These are phyloP conservation scores for Reticulitermes speratus DNA, from an alignment of 1,140 invertebrate species.

Conservation along the genomic window DNA sequence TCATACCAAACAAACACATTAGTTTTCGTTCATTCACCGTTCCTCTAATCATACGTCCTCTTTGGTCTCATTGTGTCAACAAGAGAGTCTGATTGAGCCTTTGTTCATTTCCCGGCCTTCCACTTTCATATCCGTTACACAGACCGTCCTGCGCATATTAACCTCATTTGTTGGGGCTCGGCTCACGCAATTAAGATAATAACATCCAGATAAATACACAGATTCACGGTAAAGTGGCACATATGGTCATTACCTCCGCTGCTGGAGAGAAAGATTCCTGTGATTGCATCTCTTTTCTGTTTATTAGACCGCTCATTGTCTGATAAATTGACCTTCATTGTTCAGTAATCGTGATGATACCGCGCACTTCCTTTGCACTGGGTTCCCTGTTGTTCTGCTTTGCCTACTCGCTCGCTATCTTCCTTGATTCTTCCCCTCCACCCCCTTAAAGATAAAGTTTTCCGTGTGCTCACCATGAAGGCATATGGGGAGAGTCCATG, in stretches of 20 bases:
- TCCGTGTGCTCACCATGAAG: too few relatives aligned
- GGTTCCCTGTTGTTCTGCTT: too few relatives aligned
- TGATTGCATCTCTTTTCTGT: background rate
- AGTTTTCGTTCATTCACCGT: too few relatives aligned
- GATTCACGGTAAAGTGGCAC: background rate
- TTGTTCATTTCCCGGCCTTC: background rate
- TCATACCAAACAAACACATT: too few relatives aligned
- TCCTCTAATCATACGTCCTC: too few relatives aligned
- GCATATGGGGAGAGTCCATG: too few relatives aligned
- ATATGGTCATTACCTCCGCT: constrained; percentile 15
- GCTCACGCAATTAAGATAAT: background rate
- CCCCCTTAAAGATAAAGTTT: too few relatives aligned
- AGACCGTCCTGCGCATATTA: background rate
- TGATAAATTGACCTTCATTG: background rate
- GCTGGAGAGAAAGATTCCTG: background rate
- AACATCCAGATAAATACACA: background rate
- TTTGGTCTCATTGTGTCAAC: too few relatives aligned
- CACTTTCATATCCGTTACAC: background rate
- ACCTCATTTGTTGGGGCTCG: background rate
- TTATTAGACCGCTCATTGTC: constrained; percentile 6
- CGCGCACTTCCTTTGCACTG: too few relatives aligned
- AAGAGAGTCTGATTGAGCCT: background rate
- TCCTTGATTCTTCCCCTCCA: too few relatives aligned
- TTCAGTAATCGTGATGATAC: background rate
- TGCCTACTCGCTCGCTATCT: too few relatives aligned